Conservation (phyloP, 2,888 invertebrate genomes). For the Ecdyonurus torrentis region DNA sequence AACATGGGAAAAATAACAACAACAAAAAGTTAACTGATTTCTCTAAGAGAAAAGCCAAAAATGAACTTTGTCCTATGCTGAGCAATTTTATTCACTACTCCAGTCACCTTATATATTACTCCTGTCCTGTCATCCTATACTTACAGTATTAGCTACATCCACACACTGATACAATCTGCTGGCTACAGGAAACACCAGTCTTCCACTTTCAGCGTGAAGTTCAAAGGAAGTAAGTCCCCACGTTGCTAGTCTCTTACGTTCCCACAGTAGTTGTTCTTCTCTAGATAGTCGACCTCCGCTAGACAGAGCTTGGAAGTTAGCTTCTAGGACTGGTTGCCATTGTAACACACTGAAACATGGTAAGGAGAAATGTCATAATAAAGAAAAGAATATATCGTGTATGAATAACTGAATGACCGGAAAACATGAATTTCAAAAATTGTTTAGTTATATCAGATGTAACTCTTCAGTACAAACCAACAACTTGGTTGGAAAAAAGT, state of each 20-base stretch:
- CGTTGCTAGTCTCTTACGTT: constrained; percentile 76
- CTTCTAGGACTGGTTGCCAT: constrained; percentile 74
- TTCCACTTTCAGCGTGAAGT: constrained; percentile 60
- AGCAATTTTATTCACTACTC: too few relatives aligned
- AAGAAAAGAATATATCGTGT: too few relatives aligned
- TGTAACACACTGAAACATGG: constrained; percentile 13
- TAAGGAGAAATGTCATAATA: too few relatives aligned
- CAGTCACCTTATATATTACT: background rate
- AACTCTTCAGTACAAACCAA: too few relatives aligned
- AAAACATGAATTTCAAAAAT: too few relatives aligned
- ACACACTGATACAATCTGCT: constrained; percentile 75
- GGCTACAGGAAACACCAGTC: constrained; percentile 80
- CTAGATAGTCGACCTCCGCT: constrained; percentile 45
- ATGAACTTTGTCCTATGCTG: too few relatives aligned
- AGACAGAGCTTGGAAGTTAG: constrained; percentile 47
- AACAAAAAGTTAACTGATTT: too few relatives aligned
- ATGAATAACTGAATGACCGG: too few relatives aligned
- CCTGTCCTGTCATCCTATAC: constrained; percentile 14
- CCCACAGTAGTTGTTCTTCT: constrained; percentile 82
- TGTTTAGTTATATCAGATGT: too few relatives aligned
- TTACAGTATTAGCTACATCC: constrained; percentile 52
- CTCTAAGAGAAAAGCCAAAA: too few relatives aligned
- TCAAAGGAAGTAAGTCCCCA: constrained; percentile 93
- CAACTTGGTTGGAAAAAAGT: too few relatives aligned
- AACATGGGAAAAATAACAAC: too few relatives aligned